Evolutionary conservation across 2,888 invertebrate genomes (phyloP), one percentile per base, ranked within the genome.

Genomic region (Ellobium chinense): DNA sequence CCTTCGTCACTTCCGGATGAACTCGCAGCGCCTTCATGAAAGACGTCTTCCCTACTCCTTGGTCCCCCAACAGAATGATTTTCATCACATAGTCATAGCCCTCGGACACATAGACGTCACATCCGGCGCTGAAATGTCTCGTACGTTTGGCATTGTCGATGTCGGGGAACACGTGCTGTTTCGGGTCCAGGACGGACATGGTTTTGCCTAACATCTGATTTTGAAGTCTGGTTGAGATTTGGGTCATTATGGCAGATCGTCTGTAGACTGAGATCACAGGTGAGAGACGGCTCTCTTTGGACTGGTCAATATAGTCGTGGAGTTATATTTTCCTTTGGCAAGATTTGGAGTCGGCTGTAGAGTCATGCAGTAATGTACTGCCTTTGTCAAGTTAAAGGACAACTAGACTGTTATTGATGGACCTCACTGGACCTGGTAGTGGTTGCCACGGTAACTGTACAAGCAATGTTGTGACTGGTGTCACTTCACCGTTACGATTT

Each of bases 1-100:
- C 29, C 24, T 80, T 80, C 37, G 36, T 68, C 1, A 74, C 73
- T n/a, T 80, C 80, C 1, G 80, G 80, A 27, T 80, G 72, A 29
- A 72, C 31, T 14, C 62, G 60, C 36, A 83, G 73, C n/a, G 83
- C 81, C 31, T 60, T 76, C 63, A 79, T 60, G 68, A 79, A 39
- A 21, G 79, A 72, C n/a, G 65, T 77, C 63, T 83, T 83, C 37
- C 83, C 83, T 54, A 81, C 81, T 9, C 83, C 83, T 68, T 79
- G 81, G 73, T 83, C 81, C 21, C 83, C 83, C 3, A 83, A 80
- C 21, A 83, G 34, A 72, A 83, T 83, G 65, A 83, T 63, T 66
- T 78, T 83, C 39, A 81, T 65, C 21, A 73, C 74, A 46, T 80
- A 81, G 37, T 83, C 83, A 62, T 81, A 83, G 24, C 56, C 34